Evolutionary conservation across 2,113 vertebrate genomes (phyloP).

Genomic region (Sturnira hondurensis): DNA sequence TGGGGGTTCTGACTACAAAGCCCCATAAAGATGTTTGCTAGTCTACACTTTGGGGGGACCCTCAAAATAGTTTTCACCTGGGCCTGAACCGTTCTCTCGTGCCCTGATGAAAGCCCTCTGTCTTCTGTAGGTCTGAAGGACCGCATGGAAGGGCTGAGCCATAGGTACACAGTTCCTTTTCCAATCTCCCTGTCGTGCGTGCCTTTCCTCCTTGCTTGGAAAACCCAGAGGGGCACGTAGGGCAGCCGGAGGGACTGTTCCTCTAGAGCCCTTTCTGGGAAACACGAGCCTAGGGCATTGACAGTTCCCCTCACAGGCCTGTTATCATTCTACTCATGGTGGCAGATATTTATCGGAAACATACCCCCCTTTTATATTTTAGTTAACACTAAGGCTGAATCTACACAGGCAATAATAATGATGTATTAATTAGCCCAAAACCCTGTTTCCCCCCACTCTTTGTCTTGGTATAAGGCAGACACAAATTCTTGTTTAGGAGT

Average conservation of each 20-base stretch:
- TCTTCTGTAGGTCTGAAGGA: neutral
- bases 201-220: neutral
- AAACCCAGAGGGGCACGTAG: neutral
- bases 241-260: neutral
- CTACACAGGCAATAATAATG: neutral
- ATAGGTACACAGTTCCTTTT: neutral
- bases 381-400: neutral
- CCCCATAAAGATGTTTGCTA: neutral
- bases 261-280: neutral
- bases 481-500: neutral
- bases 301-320: neutral
- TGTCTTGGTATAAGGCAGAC: neutral
- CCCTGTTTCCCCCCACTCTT: neutral
- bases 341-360: constrained; percentile 20
- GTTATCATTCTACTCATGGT: neutral
- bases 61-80: neutral
- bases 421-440: neutral
- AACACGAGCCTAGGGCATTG: neutral
- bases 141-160: neutral
- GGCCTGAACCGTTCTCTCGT: neutral
- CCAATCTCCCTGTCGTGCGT: neutral
- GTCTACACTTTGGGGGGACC: neutral
- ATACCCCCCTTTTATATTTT: neutral
- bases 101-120: neutral
- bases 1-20: neutral